Conservation (phyloP, 2,888 invertebrate species). For the Mimumesa dahlbomi region DNA sequence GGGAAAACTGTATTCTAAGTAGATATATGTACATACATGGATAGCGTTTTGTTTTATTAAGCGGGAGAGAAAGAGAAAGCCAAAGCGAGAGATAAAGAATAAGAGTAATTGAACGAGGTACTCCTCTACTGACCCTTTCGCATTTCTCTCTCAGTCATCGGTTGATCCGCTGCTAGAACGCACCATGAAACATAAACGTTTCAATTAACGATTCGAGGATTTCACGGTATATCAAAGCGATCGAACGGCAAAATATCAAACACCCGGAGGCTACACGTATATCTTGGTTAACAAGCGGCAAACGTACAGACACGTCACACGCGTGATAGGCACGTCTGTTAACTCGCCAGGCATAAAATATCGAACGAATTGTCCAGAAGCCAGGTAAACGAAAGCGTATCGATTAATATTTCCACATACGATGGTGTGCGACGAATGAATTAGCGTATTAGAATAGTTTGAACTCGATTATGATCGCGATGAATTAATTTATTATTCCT, state of each 20-base stretch:
- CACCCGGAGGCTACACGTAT: no score
- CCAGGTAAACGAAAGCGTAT: neutral
- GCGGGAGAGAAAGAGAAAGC: no score
- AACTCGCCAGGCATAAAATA: neutral
- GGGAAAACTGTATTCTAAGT: no score
- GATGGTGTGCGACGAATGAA: constrained; percentile 51
- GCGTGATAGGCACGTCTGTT: constrained; percentile 9
- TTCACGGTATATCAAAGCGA: neutral
- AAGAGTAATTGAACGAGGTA: constrained; percentile 4
- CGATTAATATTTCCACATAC: constrained; percentile 17
- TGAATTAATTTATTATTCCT: constrained; percentile 18
- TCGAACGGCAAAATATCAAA: neutral
- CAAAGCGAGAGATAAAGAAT: neutral
- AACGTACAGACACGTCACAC: neutral
- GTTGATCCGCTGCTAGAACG: constrained; percentile 69
- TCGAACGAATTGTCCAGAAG: neutral
- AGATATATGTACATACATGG: no score
- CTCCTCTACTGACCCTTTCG: constrained; percentile 76
- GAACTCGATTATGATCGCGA: constrained; percentile 9
- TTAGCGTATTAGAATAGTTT: constrained; percentile 32
- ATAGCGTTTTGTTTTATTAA: no score
- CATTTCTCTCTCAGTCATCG: constrained; percentile 75
- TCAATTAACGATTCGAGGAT: constrained; percentile 34
- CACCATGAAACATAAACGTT: constrained; percentile 66
- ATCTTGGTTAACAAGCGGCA: constrained; percentile 15